phyloP scores from a whole-genome alignment of 53 echinoderm and acorn worm genomes.

The Paracentrotus lividus region DNA sequence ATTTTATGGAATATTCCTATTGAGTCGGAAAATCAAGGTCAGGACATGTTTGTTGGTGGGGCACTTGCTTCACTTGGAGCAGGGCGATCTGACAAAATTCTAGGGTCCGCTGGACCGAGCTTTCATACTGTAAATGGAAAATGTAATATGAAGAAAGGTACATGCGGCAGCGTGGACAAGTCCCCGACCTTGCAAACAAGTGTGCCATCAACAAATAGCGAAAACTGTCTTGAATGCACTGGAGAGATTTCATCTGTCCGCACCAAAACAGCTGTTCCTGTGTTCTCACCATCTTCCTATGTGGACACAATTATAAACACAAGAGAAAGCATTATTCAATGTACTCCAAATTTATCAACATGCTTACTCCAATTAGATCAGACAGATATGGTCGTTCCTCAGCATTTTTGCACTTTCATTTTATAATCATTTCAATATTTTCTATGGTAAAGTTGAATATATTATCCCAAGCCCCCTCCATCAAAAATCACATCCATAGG shows the following conservation, averaged over 20 bases:
- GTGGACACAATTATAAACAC: constrained; percentile 2
- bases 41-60: constrained; percentile 52
- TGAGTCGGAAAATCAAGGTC: background rate
- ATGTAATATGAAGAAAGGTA: constrained; percentile 39
- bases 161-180: constrained; percentile 36
- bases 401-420: constrained; percentile 38
- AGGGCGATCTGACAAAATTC: constrained; percentile 46
- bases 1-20: constrained; percentile 51
- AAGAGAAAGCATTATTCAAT: background rate
- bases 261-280: constrained; percentile 23
- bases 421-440: constrained; percentile 36
- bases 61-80: constrained; percentile 40
- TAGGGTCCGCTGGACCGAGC: background rate
- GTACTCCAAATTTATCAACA: constrained; percentile 53
- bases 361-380: constrained; percentile 43
- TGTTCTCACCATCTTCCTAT: constrained; percentile 39
- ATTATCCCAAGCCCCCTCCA: constrained; percentile 34
- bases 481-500: no score
- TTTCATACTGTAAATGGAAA: constrained; percentile 23
- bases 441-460: constrained; percentile 46
- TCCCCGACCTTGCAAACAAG: constrained; percentile 36
- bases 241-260: constrained; percentile 26
- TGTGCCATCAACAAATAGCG: constrained; percentile 31
- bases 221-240: constrained; percentile 36
- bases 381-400: constrained; percentile 39